Base-by-base conservation (phyloP, 2,888 invertebrate genomes). In the Shargacucullia verbasci region DNA sequence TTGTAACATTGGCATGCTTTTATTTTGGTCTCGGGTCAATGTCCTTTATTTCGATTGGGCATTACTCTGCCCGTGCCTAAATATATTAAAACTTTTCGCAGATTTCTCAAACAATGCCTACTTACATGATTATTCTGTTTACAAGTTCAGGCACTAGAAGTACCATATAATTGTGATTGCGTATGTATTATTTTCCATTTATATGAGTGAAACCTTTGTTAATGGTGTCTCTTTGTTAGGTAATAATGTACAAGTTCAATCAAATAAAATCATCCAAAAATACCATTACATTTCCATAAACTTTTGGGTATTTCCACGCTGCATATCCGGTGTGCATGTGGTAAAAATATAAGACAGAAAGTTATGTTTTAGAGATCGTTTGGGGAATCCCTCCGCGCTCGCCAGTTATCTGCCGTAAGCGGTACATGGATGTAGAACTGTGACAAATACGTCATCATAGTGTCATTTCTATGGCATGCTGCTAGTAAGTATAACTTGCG, bases 351-450 rank as follows among this genome's bases (percentile, higher is more conserved):
- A 34, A 13, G 59, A 46, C 74, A 65, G 74, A 72, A 73, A 74
- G 74, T 59, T 38, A 45, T 40, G 35, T 31, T 47, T 47, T 43
- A 54, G 52, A 59, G 47, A 46, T 52, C 45, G 52, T 29, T 45
- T 67, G 74, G 74, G 74, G 64, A 73, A 61, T 73, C 73, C 74
- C 74, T 61, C 49, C 27, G 31, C 29, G 48, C 52, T 49, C 20
- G 44, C 49, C 20, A 41, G 12, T 35, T 14, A 10, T 44, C 7
- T 41, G 54, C 54, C 25, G 34, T 31, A 50, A 29, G 9, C 50
- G 44, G 43, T 58, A 38, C 39, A 46, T 38, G 13, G 40, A 37
- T 59, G 57, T 62, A 53, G 56, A 60, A 31, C 40, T 46, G 12
- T 13, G 34, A 37, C 14, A 48, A 38, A 15, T 31, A 44, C 70